These are phyloP conservation scores for Virgularia gustaviana DNA, from an alignment of 92 coral and sea anemone genomes.

Conservation along the genomic window DNA sequence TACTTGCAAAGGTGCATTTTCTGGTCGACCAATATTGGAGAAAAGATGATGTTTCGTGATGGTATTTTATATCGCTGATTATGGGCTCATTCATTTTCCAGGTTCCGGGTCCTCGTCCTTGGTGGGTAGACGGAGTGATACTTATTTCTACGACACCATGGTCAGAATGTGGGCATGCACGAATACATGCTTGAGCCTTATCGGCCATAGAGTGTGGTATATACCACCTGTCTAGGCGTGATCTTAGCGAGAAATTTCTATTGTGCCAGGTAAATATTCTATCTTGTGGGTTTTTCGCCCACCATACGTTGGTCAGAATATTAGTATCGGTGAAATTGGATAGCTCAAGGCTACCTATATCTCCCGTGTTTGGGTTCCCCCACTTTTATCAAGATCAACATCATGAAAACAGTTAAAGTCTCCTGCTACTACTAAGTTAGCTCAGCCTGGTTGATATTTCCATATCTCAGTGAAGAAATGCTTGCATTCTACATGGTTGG, in stretches of 20 bases:
- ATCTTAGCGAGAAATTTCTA: background rate
- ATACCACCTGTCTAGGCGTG: background rate
- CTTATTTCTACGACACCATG: background rate
- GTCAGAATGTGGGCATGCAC: no score
- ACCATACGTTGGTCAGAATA: background rate
- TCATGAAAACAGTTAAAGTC: no score
- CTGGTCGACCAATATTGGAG: background rate
- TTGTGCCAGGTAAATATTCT: background rate
- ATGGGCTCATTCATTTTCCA: background rate
- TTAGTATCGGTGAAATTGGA: no score
- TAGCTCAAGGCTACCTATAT: no score
- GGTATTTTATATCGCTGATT: background rate
- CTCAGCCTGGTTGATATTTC: no score
- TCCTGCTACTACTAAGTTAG: no score
- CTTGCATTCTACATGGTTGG: no score
- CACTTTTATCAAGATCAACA: no score
- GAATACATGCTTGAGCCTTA: background rate
- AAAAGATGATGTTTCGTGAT: background rate
- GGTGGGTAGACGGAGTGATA: background rate
- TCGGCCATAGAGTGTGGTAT: background rate
- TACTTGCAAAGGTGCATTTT: background rate
- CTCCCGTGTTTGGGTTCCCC: no score
- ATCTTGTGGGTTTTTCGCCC: background rate
- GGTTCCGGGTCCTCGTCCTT: no score
- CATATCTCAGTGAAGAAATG: no score